Percentiles rank a stretch among this genome's conserved stretches.
Evolutionary conservation across 1,140 invertebrate species (phyloP).

Genomic region (Coelopa frigida): DNA sequence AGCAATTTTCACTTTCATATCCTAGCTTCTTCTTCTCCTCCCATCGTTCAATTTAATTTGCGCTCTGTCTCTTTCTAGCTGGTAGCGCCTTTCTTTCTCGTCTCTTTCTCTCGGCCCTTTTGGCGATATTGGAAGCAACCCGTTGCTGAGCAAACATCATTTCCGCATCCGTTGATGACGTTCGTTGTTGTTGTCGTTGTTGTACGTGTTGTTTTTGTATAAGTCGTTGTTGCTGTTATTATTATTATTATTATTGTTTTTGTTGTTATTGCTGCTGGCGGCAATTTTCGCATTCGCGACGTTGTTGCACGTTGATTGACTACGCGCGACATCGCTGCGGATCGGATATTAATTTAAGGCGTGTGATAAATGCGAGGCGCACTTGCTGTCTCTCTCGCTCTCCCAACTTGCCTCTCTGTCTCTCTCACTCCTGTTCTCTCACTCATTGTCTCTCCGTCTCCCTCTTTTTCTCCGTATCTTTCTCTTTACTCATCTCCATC

Average conservation of each 20-base stretch:
- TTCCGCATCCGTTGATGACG: no score
- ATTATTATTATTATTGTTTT: constrained; percentile 1
- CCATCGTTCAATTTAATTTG: no score
- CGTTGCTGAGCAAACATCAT: no score
- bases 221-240: no score
- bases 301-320: constrained; percentile 17
- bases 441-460: background rate
- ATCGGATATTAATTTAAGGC: constrained; percentile 16
- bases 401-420: background rate
- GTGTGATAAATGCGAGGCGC: constrained; percentile 13
- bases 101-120: no score
- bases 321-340: background rate
- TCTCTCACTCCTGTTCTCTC: background rate
- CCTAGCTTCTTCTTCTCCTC: no score
- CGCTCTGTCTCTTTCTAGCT: no score
- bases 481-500: background rate
- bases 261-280: constrained; percentile 9
- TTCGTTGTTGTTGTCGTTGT: background rate
- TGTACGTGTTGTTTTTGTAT: background rate
- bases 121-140: no score
- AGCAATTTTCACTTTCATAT: no score
- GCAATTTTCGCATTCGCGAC: constrained; percentile 15
- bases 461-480: background rate
- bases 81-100: no score
- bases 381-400: background rate